These are phyloP conservation scores for Gobius niger DNA, from an alignment of 2,113 vertebrate genomes.

Conservation along the genomic window DNA sequence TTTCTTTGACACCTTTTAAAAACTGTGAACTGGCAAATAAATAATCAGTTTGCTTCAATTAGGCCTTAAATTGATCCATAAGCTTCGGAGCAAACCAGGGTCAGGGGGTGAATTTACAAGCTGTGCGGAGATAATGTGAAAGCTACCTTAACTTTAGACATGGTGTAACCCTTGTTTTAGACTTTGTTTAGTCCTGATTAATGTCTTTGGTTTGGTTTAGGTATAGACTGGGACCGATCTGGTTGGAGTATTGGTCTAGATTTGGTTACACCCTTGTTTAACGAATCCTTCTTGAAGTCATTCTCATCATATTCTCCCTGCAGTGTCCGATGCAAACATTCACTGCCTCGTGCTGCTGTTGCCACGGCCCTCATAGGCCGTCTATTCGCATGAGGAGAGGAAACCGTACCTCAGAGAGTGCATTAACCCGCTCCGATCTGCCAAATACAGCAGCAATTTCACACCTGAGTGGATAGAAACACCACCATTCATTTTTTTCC, in stretches of 20 bases:
- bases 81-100: no score
- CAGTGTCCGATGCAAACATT: conserved; percentile 43
- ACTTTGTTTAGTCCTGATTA: no score
- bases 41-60: no score
- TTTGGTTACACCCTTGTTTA: not conserved
- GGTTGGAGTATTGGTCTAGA: not conserved
- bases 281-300: not conserved
- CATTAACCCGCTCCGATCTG: conserved; percentile 66
- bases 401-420: conserved; percentile 53
- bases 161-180: no score
- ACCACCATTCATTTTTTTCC: conserved; percentile 65
- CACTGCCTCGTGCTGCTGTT: conserved; percentile 22
- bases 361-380: conserved; percentile 13
- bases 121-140: no score
- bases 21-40: no score
- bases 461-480: conserved; percentile 72
- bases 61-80: no score
- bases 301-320: conserved; percentile 38
- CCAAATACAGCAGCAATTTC: conserved; percentile 77
- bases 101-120: no score
- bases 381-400: conserved; percentile 23
- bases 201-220: no score
- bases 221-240: no score
- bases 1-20: no score
- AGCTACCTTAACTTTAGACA: no score